Evolutionary conservation across 2,888 invertebrate species (phyloP).

Genomic region (Margaritifera margaritifera): DNA sequence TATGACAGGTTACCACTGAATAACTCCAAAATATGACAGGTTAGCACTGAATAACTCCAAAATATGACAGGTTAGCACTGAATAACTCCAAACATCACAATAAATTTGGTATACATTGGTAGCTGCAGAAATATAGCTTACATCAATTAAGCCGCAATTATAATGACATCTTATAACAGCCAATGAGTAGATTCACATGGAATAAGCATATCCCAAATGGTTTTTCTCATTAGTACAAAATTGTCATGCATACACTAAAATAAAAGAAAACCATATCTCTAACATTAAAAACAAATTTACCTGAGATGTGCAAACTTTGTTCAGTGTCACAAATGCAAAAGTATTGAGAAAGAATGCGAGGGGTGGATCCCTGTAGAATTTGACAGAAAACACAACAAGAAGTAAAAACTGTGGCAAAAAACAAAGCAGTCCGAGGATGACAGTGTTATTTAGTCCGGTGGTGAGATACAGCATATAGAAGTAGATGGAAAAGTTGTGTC

Average conservation of each 20-base stretch:
- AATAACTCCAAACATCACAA: no score
- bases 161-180: no score
- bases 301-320: slow-evolving; percentile 97
- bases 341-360: slow-evolving; percentile 90
- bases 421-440: slow-evolving; percentile 78
- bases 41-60: no score
- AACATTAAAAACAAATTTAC: slow-evolving; percentile 38
- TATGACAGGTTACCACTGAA: no score
- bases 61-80: no score
- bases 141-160: no score
- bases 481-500: slow-evolving; percentile 96
- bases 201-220: no score
- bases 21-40: no score
- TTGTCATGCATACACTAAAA: background rate
- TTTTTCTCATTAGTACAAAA: no score
- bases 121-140: no score
- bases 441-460: slow-evolving; percentile 29
- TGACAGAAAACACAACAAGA: slow-evolving; percentile 53
- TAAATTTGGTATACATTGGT: no score
- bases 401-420: slow-evolving; percentile 79
- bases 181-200: no score
- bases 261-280: slow-evolving; percentile 1
- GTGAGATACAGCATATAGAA: slow-evolving; percentile 92
- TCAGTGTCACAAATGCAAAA: slow-evolving; percentile 91
- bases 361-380: slow-evolving; percentile 78